Base-by-base conservation (phyloP, 2,888 invertebrate genomes). In the Eupsilia transversa region DNA sequence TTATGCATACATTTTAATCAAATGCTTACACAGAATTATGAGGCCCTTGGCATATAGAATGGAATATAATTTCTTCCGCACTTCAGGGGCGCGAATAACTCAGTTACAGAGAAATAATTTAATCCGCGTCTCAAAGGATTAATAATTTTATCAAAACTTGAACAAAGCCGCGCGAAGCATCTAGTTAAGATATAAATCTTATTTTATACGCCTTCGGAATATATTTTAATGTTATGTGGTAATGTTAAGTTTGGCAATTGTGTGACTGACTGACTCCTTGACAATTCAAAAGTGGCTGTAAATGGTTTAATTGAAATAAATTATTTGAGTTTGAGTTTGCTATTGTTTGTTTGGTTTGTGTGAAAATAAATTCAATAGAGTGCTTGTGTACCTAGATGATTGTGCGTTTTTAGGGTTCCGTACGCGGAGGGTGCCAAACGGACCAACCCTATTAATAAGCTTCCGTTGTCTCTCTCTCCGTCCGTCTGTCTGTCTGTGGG, bases 121-220 rank as follows among this genome's bases (percentile, higher is more conserved):
- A 79, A 86, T 85, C 74, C 61, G 23, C 57, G 72, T 72, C 85
- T 81, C 83, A 85, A 85, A 80, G 85, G 85, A 77, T 80, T 85
- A 80, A 83, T 86, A 84, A 86, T 86, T 82, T 75, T 77, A 86
- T 86, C 80, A 79, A 69, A 86, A 83, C 74, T 86, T 85, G 76
- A 85, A 85, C 83, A 81, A 79, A 68, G 79, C 74, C 56, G 35
- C 57, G 67, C 73, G 75, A 59, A 75, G 77, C 56, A 60, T 60
- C 72, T 72, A 72, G 77, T 69, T 74, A 77, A 72, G 72, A 52
- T 70, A 80, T 80, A 74, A 86, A 86, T 82, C 80, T 72, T 65
- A 68, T 85, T 86, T 75, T 80, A 77, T 72, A 76, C 65, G 77
- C 66, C 63, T 77, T 61, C 63, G 54, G 70, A 72, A 82, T 75